Evolutionary conservation across 2,113 vertebrate genomes (phyloP), one percentile per base, ranked within the genome.

Genomic region (Crocuta crocuta): DNA sequence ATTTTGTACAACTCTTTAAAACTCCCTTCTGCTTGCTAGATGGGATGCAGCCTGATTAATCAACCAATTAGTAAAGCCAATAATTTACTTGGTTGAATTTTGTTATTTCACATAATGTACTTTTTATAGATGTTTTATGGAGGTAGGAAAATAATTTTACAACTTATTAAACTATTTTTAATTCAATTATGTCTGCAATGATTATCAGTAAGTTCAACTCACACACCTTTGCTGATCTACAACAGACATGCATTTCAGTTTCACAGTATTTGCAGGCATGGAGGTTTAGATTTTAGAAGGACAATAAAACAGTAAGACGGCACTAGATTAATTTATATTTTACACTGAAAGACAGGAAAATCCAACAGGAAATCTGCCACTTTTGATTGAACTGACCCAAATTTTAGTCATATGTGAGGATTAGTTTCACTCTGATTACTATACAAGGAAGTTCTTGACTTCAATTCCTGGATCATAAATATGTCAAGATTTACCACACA

Each of bases 131-230:
- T 11, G 73, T 85, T 61, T 85, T 61, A 80, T 10, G 5, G 33
- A 73, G 35, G 28, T 19, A 91, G 43, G 5, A 88, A 63, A 92
- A 73, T 35, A 65, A 31, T 31, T 95, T 88, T 88, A 19, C 45
- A 66, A 71, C 33, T 23, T 79, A 55, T 4, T 92, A 91, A 86
- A 50, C 65, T 61, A 53, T 53, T 76, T 79, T 91, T 43, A 91
- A 74, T 82, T 94, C 50, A 68, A 10, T 94, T 96, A 68, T 87
- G 61, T 83, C 39, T 70, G n/a, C 4, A 88, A 5, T 89, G 48
- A 19, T 88, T 78, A 78, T 63, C 78, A 78, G 21, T 78, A 53
- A 89, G n/a, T 95, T 53, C 93, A 78, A n/a, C 61, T 92, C 68
- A 85, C 19, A 43, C 28, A 63, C 45, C 48, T 73, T 70, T 83